phyloP scores from a whole-genome alignment of 2,888 invertebrate genomes.

The Ectemnius lituratus region DNA sequence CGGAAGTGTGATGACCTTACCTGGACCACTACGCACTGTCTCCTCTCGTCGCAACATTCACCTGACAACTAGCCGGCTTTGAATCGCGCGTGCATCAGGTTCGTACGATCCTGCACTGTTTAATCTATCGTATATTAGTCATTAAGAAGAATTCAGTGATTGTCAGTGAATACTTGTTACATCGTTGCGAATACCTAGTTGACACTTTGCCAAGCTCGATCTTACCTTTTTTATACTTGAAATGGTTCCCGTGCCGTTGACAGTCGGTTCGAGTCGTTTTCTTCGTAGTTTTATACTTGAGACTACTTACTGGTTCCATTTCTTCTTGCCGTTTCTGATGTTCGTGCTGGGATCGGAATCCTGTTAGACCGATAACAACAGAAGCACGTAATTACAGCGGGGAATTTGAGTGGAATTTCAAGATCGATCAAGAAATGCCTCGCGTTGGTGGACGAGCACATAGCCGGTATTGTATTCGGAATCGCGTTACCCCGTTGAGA shows the following conservation, averaged over 20 bases:
- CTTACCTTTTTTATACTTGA: too few species aligned
- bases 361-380: conserved; percentile 11
- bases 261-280: too few species aligned
- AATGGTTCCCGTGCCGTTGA: too few species aligned
- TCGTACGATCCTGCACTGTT: not conserved
- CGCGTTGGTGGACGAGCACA: conserved; percentile 35
- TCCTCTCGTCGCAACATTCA: too few species aligned
- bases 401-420: conserved; percentile 35
- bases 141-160: too few species aligned
- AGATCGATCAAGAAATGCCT: conserved; percentile 40
- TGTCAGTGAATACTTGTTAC: too few species aligned
- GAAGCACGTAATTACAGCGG: conserved; percentile 23
- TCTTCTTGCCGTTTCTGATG: conserved; percentile 21
- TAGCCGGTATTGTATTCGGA: conserved; percentile 39
- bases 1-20: conserved; percentile 50
- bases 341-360: conserved; percentile 2
- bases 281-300: too few species aligned
- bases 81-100: not conserved
- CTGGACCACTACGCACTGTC: conserved; percentile 16
- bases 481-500: conserved; percentile 26
- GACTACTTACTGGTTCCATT: too few species aligned
- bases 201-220: not conserved
- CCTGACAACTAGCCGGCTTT: too few species aligned
- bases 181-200: not conserved
- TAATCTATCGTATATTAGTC: too few species aligned